Evolutionary conservation across 2,888 invertebrate species (phyloP), one percentile per base, ranked within the genome.

Genomic region (Oxytorus armatus): DNA sequence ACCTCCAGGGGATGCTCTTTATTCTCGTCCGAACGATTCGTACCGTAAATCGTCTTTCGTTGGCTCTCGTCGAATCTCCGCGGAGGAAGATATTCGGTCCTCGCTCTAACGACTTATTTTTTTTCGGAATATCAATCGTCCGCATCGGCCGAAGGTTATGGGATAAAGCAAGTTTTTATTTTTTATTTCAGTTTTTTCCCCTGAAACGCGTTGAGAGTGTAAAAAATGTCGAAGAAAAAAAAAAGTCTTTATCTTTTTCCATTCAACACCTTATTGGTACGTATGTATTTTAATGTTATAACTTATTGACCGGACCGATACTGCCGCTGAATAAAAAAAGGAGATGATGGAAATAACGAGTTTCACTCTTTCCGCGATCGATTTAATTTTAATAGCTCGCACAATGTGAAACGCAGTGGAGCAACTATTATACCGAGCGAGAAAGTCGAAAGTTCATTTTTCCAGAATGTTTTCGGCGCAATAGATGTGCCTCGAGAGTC

Each of bases 11-110:
- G 10, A 49, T 42, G 33, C 21, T 42, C 47, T 47, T 59, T 49
- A 36, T 16, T 59, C 14, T 44, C 33, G 16, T 23, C 39, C 29
- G 8, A 39, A 39, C 55, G 39, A 18, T 72, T 55, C 55, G 21
- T 72, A 36, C 57, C 65, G 69, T 65, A 70, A 65, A 70, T 66
- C 59, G 51, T 25, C 70, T 44, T 39, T 69, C 74, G 66, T 53
- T 74, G 44, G 29, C 47, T 63, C 39, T 25, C 78, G 42, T 44
- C 49, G 57, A 57, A 51, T 65, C 47, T 53, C 21, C 8, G n/a
- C 51, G 29, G 10, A 29, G n/a, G n/a, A 11, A 25, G 51, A 74
- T 63, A 33, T 47, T 69, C 49, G 23, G 21, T 23, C 36, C 29
- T 63, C 47, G 29, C 18, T 25, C 21, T 63, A 29, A 25, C 29